These are phyloP conservation scores for Orchesellides sinensis DNA, from an alignment of 2,888 invertebrate genomes.

Conservation along the genomic window DNA sequence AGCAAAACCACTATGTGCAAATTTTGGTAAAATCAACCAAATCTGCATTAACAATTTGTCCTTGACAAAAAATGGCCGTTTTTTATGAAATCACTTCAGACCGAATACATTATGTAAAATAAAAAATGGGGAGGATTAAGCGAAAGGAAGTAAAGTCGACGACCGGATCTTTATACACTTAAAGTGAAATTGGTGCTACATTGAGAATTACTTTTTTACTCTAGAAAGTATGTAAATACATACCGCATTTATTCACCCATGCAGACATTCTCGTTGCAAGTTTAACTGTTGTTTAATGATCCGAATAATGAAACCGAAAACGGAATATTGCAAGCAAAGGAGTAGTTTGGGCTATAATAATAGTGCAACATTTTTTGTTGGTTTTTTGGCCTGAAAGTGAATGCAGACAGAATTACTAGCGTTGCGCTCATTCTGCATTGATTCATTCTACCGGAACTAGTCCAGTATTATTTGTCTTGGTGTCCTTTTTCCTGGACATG, in stretches of 20 bases:
- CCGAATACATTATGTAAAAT: conserved; percentile 14
- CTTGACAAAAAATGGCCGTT: conserved; percentile 23
- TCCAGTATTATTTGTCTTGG: background rate
- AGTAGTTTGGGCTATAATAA: background rate
- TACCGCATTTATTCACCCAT: conserved; percentile 53
- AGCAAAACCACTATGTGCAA: background rate
- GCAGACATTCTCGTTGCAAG: conserved; percentile 50
- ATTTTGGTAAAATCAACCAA: background rate
- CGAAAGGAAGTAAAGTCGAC: conserved; percentile 62
- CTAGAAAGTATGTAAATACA: conserved; percentile 18
- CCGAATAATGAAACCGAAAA: conserved; percentile 65
- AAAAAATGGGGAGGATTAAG: conserved; percentile 19
- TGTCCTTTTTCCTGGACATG: background rate
- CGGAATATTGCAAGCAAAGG: conserved; percentile 46
- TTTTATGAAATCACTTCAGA: background rate
- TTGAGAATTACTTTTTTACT: conserved; percentile 31
- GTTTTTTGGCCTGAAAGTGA: conserved; percentile 49
- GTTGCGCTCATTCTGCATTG: too few relatives aligned
- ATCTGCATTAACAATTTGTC: conserved; percentile 21
- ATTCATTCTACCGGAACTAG: conserved; percentile 14
- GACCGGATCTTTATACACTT: conserved; percentile 13
- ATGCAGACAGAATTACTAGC: too few relatives aligned
- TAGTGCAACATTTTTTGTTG: conserved; percentile 26
- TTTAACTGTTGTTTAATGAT: conserved; percentile 68
- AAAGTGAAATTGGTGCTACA: conserved; percentile 4